These are phyloP conservation scores for Dinomys branickii DNA, from an alignment of 2,113 vertebrate species.

Conservation along the genomic window DNA sequence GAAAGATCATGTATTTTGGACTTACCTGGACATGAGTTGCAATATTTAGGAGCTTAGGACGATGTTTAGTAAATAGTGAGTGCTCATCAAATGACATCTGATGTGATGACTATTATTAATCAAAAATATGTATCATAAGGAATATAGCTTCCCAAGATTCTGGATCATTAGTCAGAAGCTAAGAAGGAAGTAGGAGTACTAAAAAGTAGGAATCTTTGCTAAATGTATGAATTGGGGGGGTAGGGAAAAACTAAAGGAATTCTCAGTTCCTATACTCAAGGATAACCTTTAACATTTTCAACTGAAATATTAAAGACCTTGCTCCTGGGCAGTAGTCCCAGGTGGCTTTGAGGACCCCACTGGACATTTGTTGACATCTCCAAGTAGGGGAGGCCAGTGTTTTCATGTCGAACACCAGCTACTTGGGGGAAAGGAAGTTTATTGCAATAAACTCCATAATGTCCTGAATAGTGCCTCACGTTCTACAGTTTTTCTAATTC, in stretches of 20 bases:
- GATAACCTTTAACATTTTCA: not conserved
- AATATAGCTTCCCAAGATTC: not conserved
- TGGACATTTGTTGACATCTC: not conserved
- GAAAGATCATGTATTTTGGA: conserved; percentile 35
- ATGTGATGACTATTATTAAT: conserved; percentile 37
- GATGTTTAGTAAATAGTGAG: conserved; percentile 17
- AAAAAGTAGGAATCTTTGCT: not conserved
- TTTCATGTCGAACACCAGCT: not conserved
- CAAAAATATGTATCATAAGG: conserved; percentile 30
- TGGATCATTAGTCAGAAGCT: conserved; percentile 24
- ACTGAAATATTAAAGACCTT: not conserved
- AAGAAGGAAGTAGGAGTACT: not conserved
- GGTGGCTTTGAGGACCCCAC: not conserved
- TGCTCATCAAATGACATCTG: conserved; percentile 17
- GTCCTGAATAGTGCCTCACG: not conserved
- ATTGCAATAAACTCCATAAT: not conserved
- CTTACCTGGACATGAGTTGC: conserved; percentile 33
- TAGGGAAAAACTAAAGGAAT: not conserved
- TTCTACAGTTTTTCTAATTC: conserved; percentile 1
- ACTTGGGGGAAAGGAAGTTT: not conserved
- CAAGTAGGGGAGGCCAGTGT: not conserved
- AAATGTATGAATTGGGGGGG: not conserved
- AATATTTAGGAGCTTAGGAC: not conserved
- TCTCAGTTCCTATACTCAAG: not conserved
- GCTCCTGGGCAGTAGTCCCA: not conserved